phyloP scores from a whole-genome alignment of 2,113 vertebrate species.

The Boleophthalmus pectinirostris region DNA sequence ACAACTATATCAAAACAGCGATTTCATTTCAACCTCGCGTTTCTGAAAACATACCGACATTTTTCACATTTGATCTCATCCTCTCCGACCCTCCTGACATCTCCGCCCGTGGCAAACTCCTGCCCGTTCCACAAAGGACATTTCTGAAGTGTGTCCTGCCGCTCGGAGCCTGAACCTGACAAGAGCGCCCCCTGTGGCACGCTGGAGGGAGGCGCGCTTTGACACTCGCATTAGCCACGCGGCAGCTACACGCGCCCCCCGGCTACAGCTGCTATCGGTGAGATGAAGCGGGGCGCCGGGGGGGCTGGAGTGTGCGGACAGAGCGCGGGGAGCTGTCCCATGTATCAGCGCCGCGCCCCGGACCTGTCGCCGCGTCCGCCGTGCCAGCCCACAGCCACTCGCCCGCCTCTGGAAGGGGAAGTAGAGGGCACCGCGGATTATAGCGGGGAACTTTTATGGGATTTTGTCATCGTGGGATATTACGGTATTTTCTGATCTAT shows the following conservation, averaged over 20 bases:
- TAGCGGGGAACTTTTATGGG: not conserved
- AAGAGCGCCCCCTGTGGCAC: slow-evolving; percentile 15
- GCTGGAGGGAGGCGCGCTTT: not conserved
- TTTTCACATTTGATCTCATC: not conserved
- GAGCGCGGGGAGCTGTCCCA: not conserved
- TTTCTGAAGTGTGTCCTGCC: slow-evolving; percentile 26
- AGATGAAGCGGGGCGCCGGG: not conserved
- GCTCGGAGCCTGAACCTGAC: slow-evolving; percentile 19
- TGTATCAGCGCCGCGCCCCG: not conserved
- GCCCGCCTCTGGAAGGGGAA: not conserved
- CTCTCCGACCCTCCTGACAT: not conserved
- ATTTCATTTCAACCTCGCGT: not conserved
- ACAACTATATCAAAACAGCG: not conserved
- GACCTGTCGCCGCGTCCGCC: slow-evolving; percentile 2
- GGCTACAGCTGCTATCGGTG: not conserved
- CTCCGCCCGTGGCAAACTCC: slow-evolving; percentile 12
- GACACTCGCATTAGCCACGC: not conserved
- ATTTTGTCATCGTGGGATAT: not conserved
- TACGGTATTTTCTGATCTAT: no score
- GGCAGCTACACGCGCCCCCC: not conserved
- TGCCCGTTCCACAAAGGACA: slow-evolving; percentile 15
- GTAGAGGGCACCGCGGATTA: not conserved
- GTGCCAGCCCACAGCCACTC: not conserved
- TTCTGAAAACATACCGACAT: not conserved
- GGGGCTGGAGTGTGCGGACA: not conserved